Conservation (phyloP, 1,140 invertebrate genomes). For the Ericerus pela region DNA sequence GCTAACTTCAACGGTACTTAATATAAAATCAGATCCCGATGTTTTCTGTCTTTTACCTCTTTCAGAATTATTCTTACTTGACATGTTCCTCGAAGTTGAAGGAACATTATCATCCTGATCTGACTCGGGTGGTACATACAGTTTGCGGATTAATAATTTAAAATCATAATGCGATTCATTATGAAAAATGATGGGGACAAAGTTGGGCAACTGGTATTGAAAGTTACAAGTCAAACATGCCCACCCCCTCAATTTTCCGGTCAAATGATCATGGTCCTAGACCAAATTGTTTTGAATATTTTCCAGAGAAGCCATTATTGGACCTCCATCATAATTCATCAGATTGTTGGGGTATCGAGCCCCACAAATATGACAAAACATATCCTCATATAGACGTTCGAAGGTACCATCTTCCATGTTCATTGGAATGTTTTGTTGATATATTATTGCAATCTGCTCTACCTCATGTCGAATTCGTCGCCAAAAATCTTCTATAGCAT, state of each 20-base stretch:
- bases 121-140: too few species aligned
- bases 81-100: too few species aligned
- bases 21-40: too few species aligned
- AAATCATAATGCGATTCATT: conserved; percentile 1
- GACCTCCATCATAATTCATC: not conserved
- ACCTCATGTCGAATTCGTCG: not conserved
- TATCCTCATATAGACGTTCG: not conserved
- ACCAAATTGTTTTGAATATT: too few species aligned
- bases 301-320: not conserved
- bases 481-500: not conserved
- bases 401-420: not conserved
- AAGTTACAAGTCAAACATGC: not conserved
- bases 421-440: not conserved
- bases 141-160: conserved; percentile 10
- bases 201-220: not conserved
- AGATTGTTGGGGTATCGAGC: not conserved
- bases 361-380: not conserved
- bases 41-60: too few species aligned
- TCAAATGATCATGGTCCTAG: conserved; percentile 7
- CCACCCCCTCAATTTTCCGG: not conserved
- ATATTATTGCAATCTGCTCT: not conserved
- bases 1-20: too few species aligned
- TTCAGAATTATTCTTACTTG: too few species aligned
- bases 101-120: not conserved
- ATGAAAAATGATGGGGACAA: conserved; percentile 6